A percentile compares a stretch with the other conserved stretches of the same genome.
Evolutionary conservation across 2,888 invertebrate genomes (phyloP).

Genomic region (Pachliopta kotzebuea): DNA sequence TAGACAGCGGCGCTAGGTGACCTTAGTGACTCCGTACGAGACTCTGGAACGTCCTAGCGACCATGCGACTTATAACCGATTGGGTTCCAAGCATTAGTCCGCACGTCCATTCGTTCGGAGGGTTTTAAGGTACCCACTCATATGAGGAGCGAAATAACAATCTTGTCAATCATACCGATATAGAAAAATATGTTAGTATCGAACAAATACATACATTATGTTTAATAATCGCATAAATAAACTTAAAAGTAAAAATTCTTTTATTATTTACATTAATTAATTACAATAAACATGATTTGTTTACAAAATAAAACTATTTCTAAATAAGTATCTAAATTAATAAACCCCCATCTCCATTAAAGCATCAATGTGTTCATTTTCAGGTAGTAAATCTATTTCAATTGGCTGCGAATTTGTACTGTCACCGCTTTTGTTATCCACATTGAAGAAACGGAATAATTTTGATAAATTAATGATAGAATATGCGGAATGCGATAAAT

Average conservation of each 20-base stretch:
- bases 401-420: slow-evolving; percentile 55
- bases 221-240: slow-evolving; percentile 3
- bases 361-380: slow-evolving; percentile 72
- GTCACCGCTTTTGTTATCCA: slow-evolving; percentile 54
- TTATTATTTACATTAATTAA: slow-evolving; percentile 14
- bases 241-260: neutral
- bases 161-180: too few species aligned
- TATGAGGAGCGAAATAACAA: too few species aligned
- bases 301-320: slow-evolving; percentile 4
- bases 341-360: slow-evolving; percentile 68
- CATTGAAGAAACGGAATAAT: slow-evolving; percentile 73
- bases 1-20: too few species aligned
- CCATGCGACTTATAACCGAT: too few species aligned
- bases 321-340: slow-evolving; percentile 35
- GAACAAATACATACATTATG: neutral
- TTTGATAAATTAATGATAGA: slow-evolving; percentile 83
- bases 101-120: too few species aligned
- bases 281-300: slow-evolving; percentile 16
- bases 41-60: too few species aligned
- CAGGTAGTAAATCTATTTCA: slow-evolving; percentile 69
- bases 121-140: too few species aligned
- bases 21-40: too few species aligned
- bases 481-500: slow-evolving; percentile 84
- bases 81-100: too few species aligned
- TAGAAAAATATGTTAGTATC: too few species aligned